Percentiles rank a stretch among this genome's conserved stretches.
Conservation (phyloP, 2,113 vertebrate genomes). For the Trinectes maculatus region DNA sequence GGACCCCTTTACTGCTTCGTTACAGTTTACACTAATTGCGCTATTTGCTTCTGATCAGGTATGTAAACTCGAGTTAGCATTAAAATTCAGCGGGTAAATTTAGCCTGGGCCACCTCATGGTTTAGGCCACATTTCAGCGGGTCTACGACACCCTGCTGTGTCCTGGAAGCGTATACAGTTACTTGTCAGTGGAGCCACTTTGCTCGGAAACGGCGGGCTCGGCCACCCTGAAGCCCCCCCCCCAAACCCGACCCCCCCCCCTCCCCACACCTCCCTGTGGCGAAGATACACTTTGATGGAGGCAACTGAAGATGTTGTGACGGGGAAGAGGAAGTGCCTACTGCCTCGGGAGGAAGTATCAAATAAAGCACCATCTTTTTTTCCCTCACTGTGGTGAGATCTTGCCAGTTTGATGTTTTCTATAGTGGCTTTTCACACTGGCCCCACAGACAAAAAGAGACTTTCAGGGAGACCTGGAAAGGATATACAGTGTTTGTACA, state of each 20-base stretch:
- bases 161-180: conserved; percentile 65
- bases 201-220: conserved; percentile 52
- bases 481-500: conserved; percentile 59
- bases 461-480: conserved; percentile 53
- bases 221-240: conserved; percentile 79
- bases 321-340: conserved; percentile 73
- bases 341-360: conserved; percentile 81
- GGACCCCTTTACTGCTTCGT: conserved; percentile 39
- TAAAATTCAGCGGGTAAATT: conserved; percentile 35
- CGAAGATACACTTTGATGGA: conserved; percentile 60
- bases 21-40: conserved; percentile 21
- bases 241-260: too few species aligned
- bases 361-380: conserved; percentile 74
- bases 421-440: conserved; percentile 47
- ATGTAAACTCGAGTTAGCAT: conserved; percentile 19
- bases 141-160: conserved; percentile 52
- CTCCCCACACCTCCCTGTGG: too few species aligned
- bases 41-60: conserved; percentile 5
- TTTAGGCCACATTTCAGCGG: conserved; percentile 51
- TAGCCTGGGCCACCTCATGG: conserved; percentile 52
- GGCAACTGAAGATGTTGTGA: conserved; percentile 78
- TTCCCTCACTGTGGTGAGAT: conserved; percentile 60
- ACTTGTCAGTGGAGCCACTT: conserved; percentile 60
- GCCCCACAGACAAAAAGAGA: conserved; percentile 50
- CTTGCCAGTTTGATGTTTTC: conserved; percentile 47